phyloP scores from a whole-genome alignment of 2,888 invertebrate species.

The Macrophya annulata region DNA sequence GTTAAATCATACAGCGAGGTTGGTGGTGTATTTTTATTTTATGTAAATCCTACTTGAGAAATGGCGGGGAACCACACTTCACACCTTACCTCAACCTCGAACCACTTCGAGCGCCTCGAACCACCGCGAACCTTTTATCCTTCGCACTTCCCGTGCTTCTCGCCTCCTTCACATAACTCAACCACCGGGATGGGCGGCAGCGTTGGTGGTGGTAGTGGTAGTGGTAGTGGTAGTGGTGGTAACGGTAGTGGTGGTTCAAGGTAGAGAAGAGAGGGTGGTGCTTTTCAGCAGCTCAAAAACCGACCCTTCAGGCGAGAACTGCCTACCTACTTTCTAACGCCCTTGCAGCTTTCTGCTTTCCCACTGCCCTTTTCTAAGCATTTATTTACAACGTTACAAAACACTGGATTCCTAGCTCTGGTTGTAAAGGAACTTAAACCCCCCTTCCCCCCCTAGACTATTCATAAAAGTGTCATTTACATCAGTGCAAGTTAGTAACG shows the following conservation, averaged over 20 bases:
- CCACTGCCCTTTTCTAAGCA: constrained; percentile 29
- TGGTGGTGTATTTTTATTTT: constrained; percentile 45
- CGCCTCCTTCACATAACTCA: constrained; percentile 54
- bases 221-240: constrained; percentile 7
- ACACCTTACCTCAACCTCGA: constrained; percentile 52
- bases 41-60: constrained; percentile 50
- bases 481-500: constrained; percentile 27
- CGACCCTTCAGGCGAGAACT: constrained; percentile 50
- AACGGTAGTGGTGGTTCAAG: not conserved
- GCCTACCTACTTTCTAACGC: constrained; percentile 50
- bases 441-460: not conserved
- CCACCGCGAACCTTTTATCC: constrained; percentile 53
- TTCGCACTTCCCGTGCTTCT: constrained; percentile 50
- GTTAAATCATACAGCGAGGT: constrained; percentile 38
- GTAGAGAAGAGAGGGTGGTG: constrained; percentile 24
- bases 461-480: constrained; percentile 8
- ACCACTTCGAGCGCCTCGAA: constrained; percentile 44
- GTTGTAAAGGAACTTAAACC: not conserved
- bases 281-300: constrained; percentile 55
- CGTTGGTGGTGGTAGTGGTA: not conserved
- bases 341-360: constrained; percentile 21
- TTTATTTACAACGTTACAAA: constrained; percentile 28
- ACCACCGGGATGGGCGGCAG: constrained; percentile 40
- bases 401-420: not conserved
- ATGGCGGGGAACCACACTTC: constrained; percentile 54